These are phyloP conservation scores for Caenorhabditis virilis DNA, from an alignment of 2,888 invertebrate species.

Conservation along the genomic window DNA sequence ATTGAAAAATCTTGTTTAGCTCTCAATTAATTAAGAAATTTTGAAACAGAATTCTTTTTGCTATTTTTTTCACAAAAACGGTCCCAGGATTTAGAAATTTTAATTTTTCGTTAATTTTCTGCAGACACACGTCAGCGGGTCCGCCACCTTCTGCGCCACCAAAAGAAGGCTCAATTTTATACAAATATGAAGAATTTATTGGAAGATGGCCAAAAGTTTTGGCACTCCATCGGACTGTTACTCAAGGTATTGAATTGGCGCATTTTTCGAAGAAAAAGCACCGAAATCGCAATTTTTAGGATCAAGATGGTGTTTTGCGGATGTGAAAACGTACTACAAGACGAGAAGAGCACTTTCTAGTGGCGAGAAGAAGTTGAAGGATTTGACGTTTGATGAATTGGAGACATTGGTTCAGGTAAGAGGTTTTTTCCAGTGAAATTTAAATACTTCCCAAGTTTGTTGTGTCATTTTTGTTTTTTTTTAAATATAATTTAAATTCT, in stretches of 20 bases:
- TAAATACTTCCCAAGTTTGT: too few relatives aligned
- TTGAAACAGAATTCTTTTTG: too few relatives aligned
- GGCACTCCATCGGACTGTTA: constrained; percentile 52
- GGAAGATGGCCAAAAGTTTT: constrained; percentile 47
- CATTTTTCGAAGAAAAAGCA: not conserved
- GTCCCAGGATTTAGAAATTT: too few relatives aligned
- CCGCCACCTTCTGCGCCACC: constrained; percentile 42
- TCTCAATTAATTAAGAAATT: too few relatives aligned
- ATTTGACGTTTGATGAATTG: constrained; percentile 72
- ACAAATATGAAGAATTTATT: constrained; percentile 49
- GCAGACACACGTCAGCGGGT: constrained; percentile 43
- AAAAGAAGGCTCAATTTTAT: constrained; percentile 41
- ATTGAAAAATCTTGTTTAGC: too few relatives aligned
- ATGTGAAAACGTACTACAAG: constrained; percentile 57
- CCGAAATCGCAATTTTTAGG: constrained; percentile 35
- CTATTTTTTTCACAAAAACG: too few relatives aligned
- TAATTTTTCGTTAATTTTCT: too few relatives aligned
- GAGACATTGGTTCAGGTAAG: constrained; percentile 72
- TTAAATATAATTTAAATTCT: too few relatives aligned
- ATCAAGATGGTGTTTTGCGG: constrained; percentile 57
- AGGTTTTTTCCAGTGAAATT: too few relatives aligned
- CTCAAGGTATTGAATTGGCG: constrained; percentile 56
- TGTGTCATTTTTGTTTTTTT: too few relatives aligned
- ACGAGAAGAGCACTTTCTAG: constrained; percentile 36
- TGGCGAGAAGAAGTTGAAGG: constrained; percentile 40